A percentile compares a stretch with the other conserved stretches of the same genome.
Evolutionary conservation across 92 coral and sea anemone species (phyloP).

Genomic region (Plumapathes pennacea): DNA sequence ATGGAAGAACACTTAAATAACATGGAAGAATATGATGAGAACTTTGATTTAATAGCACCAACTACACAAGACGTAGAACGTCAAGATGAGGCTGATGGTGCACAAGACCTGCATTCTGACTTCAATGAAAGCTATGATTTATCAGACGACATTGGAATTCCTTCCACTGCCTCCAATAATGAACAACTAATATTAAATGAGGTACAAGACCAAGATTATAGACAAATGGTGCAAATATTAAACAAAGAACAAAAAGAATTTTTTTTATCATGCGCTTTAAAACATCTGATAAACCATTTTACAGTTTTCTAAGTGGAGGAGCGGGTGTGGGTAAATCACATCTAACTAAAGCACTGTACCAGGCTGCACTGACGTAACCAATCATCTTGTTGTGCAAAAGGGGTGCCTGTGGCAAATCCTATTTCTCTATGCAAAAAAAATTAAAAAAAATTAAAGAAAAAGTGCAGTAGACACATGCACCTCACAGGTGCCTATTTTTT

Average conservation of each 20-base stretch:
- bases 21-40: slow-evolving; percentile 20
- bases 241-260: no score
- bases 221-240: slow-evolving; percentile 7
- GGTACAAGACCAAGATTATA: not conserved
- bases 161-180: slow-evolving; percentile 22
- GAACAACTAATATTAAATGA: slow-evolving; percentile 1
- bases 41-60: slow-evolving; percentile 44
- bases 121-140: slow-evolving; percentile 24
- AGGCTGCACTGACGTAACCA: slow-evolving; percentile 51
- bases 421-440: no score
- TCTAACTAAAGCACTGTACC: slow-evolving; percentile 52
- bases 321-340: slow-evolving; percentile 61
- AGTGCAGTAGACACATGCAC: no score
- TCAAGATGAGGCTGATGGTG: slow-evolving; percentile 41
- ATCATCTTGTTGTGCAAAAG: no score
- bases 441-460: no score
- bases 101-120: slow-evolving; percentile 45
- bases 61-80: slow-evolving; percentile 32
- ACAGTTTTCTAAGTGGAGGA: slow-evolving; percentile 39
- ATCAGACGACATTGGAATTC: slow-evolving; percentile 47
- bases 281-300: slow-evolving; percentile 38
- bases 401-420: no score
- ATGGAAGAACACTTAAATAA: slow-evolving; percentile 25
- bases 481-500: no score
- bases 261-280: no score